Conservation (phyloP, 2,113 vertebrate genomes). For the Pterocles gutturalis region DNA sequence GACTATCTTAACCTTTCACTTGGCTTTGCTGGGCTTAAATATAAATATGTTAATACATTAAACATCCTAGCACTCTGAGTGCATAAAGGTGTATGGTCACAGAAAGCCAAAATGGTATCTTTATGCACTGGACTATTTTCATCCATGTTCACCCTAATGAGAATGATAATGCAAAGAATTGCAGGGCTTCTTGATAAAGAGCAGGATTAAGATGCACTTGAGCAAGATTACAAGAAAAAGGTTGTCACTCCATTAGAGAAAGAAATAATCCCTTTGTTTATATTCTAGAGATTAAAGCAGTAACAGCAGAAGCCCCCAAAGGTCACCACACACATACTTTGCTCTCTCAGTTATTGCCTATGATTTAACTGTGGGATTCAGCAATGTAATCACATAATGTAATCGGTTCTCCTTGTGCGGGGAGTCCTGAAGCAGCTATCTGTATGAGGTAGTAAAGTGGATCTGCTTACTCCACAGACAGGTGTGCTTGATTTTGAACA, state of each 20-base stretch:
- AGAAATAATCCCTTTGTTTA: slow-evolving; percentile 28
- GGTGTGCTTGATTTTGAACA: background rate
- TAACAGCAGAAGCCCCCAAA: background rate
- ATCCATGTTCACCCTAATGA: background rate
- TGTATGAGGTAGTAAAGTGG: background rate
- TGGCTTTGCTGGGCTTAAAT: background rate
- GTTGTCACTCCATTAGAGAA: background rate
- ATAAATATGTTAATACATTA: background rate
- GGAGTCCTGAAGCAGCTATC: background rate
- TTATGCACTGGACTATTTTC: background rate
- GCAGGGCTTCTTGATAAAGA: background rate
- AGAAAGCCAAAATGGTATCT: background rate
- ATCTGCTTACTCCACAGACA: background rate
- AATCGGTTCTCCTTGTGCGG: background rate
- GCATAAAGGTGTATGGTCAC: background rate
- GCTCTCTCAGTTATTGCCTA: background rate
- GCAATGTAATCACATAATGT: background rate
- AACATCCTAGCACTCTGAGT: background rate
- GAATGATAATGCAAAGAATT: background rate
- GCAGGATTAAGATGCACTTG: slow-evolving; percentile 32
- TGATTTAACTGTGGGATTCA: background rate
- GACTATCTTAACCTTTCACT: background rate
- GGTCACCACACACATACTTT: background rate
- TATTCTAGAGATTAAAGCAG: background rate
- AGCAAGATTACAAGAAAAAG: background rate